Percentiles rank a stretch among this genome's conserved stretches.
phyloP scores from a whole-genome alignment of 2,888 invertebrate species.

The Oithona nana region DNA sequence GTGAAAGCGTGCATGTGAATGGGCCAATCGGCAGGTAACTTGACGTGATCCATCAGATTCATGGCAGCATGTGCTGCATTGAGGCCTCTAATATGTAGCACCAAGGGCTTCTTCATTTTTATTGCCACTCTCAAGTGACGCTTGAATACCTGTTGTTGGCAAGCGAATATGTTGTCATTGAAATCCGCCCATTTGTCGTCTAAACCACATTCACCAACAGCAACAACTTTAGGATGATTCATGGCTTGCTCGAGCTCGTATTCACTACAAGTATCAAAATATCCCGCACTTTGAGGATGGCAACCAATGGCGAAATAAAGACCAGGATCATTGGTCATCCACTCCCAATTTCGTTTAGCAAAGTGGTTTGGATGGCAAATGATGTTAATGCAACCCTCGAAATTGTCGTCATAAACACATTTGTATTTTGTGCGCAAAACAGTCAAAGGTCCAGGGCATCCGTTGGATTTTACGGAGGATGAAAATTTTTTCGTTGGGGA shows the following conservation, averaged over 20 bases:
- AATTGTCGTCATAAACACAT: background rate
- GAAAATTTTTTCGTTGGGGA: too few relatives aligned
- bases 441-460: too few relatives aligned
- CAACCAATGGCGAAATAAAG: conserved; percentile 16
- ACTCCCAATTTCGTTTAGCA: background rate
- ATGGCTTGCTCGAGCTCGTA: background rate
- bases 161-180: background rate
- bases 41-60: background rate
- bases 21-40: background rate
- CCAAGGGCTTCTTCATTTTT: conserved; percentile 1
- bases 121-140: background rate
- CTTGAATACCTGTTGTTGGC: background rate
- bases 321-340: background rate
- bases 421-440: background rate
- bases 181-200: background rate
- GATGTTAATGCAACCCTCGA: background rate
- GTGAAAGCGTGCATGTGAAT: background rate
- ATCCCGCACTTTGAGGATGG: conserved; percentile 1
- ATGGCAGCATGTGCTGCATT: background rate
- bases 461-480: too few relatives aligned
- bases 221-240: background rate
- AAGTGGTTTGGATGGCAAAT: background rate
- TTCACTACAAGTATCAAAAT: background rate
- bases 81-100: background rate
- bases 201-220: background rate